phyloP scores from a whole-genome alignment of 2,113 vertebrate genomes.

The Peucedramus taeniatus region DNA sequence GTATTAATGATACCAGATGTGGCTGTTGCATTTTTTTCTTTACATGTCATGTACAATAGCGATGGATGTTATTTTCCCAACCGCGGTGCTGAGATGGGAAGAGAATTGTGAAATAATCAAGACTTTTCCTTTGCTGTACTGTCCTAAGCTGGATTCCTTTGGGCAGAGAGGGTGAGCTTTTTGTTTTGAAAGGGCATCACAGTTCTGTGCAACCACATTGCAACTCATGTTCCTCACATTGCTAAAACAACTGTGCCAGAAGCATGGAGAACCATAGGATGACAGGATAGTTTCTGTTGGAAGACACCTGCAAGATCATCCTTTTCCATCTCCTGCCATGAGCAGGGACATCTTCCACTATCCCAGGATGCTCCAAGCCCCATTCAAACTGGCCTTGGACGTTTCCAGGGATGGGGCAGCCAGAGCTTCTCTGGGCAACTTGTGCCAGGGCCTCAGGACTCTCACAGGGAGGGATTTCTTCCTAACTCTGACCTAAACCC shows the following conservation, averaged over 20 bases:
- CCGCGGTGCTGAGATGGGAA: not conserved
- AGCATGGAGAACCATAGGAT: not conserved
- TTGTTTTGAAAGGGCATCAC: not conserved
- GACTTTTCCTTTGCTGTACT: not conserved
- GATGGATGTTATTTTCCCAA: not conserved
- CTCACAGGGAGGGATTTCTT: not conserved
- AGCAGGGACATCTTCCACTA: not conserved
- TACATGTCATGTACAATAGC: constrained; percentile 36
- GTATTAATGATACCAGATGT: constrained; percentile 67
- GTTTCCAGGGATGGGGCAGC: not conserved
- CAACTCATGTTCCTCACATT: not conserved
- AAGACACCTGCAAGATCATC: not conserved
- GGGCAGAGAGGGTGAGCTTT: not conserved
- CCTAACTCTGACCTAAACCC: not conserved
- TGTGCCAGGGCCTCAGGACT: not conserved
- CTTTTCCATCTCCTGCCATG: not conserved
- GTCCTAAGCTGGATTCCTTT: not conserved
- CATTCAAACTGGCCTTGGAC: not conserved
- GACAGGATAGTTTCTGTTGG: not conserved
- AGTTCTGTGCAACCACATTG: not conserved
- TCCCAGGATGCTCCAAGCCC: not conserved
- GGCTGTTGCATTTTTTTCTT: constrained; percentile 11
- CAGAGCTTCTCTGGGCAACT: not conserved
- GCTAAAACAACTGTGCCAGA: not conserved
- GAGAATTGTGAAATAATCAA: not conserved